Percentiles rank a stretch among this genome's conserved stretches.
Evolutionary conservation across 1,140 invertebrate genomes (phyloP).

Genomic region (Drosophila jambulina): DNA sequence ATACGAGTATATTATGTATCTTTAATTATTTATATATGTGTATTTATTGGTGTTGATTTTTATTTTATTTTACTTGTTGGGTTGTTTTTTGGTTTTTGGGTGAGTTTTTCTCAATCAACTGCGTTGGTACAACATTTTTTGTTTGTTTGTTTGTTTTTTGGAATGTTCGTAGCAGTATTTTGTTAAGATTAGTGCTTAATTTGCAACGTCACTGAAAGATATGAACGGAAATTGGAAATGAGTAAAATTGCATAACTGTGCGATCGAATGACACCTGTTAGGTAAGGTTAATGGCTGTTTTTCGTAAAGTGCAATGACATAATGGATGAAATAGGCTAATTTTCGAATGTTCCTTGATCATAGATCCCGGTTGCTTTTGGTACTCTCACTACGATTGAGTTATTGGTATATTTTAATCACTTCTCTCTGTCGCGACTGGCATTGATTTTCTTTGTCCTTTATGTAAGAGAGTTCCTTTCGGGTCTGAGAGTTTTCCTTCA

Average conservation of each 20-base stretch:
- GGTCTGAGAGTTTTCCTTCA: neutral
- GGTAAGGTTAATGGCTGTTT: slow-evolving; percentile 10
- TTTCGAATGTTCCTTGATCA: neutral
- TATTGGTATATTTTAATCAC: neutral
- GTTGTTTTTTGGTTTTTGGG: slow-evolving; percentile 49
- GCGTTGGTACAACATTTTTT: slow-evolving; percentile 79
- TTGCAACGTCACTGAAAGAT: slow-evolving; percentile 65
- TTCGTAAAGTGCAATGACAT: slow-evolving; percentile 10
- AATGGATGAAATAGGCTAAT: neutral
- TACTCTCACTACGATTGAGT: neutral
- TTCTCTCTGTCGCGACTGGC: neutral
- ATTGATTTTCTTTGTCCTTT: slow-evolving; percentile 19
- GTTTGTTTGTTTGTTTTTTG: slow-evolving; percentile 44
- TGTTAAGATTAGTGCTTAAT: slow-evolving; percentile 69
- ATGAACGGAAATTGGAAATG: slow-evolving; percentile 14
- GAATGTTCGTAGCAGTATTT: slow-evolving; percentile 73
- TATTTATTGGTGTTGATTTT: slow-evolving; percentile 59
- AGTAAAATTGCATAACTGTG: slow-evolving; percentile 4
- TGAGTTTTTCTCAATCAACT: slow-evolving; percentile 81
- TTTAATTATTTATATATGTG: slow-evolving; percentile 52
- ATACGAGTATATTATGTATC: slow-evolving; percentile 60
- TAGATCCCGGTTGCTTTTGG: neutral
- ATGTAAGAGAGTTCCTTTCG: slow-evolving; percentile 6
- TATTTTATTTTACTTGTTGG: slow-evolving; percentile 16
- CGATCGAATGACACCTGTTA: slow-evolving; percentile 54